Percentiles rank a stretch among this genome's conserved stretches.
Evolutionary conservation across 1,140 invertebrate genomes (phyloP).

Genomic region (Schmidtea mediterranea): DNA sequence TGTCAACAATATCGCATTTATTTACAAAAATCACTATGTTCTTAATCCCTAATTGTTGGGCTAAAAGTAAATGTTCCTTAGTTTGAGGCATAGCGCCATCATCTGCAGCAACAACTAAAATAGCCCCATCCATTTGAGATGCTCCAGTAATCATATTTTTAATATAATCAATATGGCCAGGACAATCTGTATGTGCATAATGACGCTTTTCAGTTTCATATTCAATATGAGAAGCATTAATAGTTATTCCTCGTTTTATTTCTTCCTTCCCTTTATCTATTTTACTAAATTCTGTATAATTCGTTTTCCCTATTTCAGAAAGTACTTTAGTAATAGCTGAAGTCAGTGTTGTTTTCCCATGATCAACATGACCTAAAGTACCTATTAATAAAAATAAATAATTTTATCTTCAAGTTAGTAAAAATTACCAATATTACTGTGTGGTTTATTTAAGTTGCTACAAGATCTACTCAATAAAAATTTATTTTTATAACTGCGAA

Average conservation of each 20-base stretch:
- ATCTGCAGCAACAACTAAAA: slow-evolving; percentile 87
- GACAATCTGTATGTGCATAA: slow-evolving; percentile 83
- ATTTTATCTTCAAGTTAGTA: no score
- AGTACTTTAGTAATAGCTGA: slow-evolving; percentile 57
- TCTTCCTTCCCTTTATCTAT: slow-evolving; percentile 86
- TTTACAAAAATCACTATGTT: slow-evolving; percentile 81
- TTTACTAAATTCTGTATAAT: slow-evolving; percentile 33
- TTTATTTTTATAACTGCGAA: no score
- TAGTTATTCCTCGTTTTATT: slow-evolving; percentile 72
- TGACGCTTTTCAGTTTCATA: slow-evolving; percentile 54
- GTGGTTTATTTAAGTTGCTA: no score
- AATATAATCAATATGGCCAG: slow-evolving; percentile 80
- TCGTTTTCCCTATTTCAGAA: neutral
- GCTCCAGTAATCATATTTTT: slow-evolving; percentile 99
- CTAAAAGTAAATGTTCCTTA: slow-evolving; percentile 76
- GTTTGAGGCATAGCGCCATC: slow-evolving; percentile 98
- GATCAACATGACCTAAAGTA: no score
- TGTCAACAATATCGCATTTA: slow-evolving; percentile 68
- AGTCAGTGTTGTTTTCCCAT: slow-evolving; percentile 86
- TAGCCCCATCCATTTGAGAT: slow-evolving; percentile 91
- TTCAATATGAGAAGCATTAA: slow-evolving; percentile 70
- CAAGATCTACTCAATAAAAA: no score
- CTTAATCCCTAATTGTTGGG: slow-evolving; percentile 76
- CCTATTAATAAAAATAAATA: no score
- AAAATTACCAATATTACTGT: no score